Evolutionary conservation across 2,888 invertebrate genomes (phyloP).

Genomic region (Folsomia manolachei): DNA sequence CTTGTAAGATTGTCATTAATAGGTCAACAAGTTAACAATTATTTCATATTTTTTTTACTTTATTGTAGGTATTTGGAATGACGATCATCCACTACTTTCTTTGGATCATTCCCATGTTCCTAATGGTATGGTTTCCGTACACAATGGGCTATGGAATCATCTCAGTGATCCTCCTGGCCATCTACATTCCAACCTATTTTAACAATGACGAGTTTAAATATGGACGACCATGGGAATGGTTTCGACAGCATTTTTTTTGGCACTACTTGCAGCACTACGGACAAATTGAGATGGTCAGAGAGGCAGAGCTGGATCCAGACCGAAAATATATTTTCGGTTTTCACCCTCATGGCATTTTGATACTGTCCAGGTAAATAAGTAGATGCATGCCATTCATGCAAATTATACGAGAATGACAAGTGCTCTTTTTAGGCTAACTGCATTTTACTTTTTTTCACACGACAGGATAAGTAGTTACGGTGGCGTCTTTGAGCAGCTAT

Average conservation of each 20-base stretch:
- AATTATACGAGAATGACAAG: too few relatives aligned
- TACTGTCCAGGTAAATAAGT: constrained; percentile 23
- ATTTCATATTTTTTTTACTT: too few relatives aligned
- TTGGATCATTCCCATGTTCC: constrained; percentile 30
- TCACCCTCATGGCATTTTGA: constrained; percentile 34
- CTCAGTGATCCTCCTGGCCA: constrained; percentile 22
- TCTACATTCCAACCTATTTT: constrained; percentile 28
- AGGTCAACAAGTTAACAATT: too few relatives aligned
- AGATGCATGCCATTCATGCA: too few relatives aligned
- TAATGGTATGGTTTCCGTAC: constrained; percentile 20
- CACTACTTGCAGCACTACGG: constrained; percentile 19
- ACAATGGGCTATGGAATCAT: constrained; percentile 22
- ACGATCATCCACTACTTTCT: constrained; percentile 30
- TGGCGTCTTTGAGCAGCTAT: constrained; percentile 26
- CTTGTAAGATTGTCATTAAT: too few relatives aligned
- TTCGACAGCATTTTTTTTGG: constrained; percentile 21
- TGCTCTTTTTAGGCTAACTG: too few relatives aligned
- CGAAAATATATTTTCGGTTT: constrained; percentile 30
- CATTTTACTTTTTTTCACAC: too few relatives aligned
- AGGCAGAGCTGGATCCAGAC: constrained; percentile 27
- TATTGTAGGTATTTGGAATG: too few relatives aligned
- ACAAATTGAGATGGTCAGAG: constrained; percentile 29
- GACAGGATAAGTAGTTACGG: constrained; percentile 20
- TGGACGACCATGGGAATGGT: constrained; percentile 29
- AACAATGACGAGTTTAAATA: constrained; percentile 27